Conservation (phyloP, 1,140 invertebrate species). For the Ylistrum balloti region DNA sequence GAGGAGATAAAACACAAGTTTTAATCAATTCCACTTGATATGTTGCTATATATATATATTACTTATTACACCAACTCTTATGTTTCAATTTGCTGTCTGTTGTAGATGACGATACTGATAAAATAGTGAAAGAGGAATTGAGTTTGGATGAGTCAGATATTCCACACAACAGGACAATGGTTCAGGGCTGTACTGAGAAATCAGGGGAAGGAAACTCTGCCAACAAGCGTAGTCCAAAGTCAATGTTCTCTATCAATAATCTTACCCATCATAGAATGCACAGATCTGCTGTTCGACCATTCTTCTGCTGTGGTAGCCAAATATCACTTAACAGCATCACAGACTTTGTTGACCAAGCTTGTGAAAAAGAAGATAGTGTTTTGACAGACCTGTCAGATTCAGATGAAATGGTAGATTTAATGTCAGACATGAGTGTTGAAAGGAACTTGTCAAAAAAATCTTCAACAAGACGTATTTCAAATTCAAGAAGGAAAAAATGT, state of each 20-base stretch:
- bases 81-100: not conserved
- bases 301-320: conserved; percentile 80
- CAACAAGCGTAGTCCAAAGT: conserved; percentile 22
- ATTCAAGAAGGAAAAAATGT: conserved; percentile 42
- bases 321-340: conserved; percentile 74
- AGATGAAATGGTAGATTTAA: conserved; percentile 61
- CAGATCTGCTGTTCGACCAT: conserved; percentile 76
- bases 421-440: conserved; percentile 48
- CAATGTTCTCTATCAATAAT: not conserved
- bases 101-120: not conserved
- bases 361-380: conserved; percentile 59
- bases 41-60: not conserved
- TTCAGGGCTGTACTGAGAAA: not conserved
- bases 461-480: not conserved
- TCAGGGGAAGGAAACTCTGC: not conserved
- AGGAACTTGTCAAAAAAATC: not conserved
- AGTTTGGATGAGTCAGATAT: conserved; percentile 33
- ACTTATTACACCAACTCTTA: not conserved
- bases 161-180: not conserved
- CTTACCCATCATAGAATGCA: conserved; percentile 64
- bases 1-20: not conserved
- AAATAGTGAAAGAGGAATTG: conserved; percentile 19
- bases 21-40: not conserved
- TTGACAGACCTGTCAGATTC: conserved; percentile 67
- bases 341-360: conserved; percentile 50